Evolutionary conservation across 2,888 invertebrate species (phyloP), one percentile per base, ranked within the genome.

Genomic region (Cenopis cana): DNA sequence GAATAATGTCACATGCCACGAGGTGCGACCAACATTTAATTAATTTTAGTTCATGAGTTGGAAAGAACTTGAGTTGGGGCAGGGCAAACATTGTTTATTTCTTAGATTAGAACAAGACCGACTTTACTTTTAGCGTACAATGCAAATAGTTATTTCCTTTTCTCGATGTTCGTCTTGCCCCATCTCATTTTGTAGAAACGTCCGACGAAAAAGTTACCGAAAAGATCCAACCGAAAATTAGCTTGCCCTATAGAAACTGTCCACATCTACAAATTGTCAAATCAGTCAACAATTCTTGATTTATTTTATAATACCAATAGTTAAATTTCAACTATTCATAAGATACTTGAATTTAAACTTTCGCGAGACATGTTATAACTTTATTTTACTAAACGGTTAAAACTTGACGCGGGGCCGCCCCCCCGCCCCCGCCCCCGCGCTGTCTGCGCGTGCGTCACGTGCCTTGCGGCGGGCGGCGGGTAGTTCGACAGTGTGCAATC

Each of bases 201-300:
- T 18, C 10, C 12, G 9, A 29, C 18, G 24, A 20, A 36, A 54
- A 52, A 52, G 18, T 70, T 52, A 60, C 59, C 9, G 46, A 46
- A 54, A 59, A 46, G 12, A 20, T 24, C 14, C 5, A 54, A 36
- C 33, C 10, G 8, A 52, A 68, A 54, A 29, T 38, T 29, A 24
- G 54, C 24, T 41, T 66, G 52, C 20, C 57, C 65, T 70, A 66
- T 59, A 54, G 59, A 65, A 66, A 60, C 65, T 70, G 24, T 62
- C 49, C 73, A 70, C 69, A 59, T 68, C 70, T 70, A 73, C 41
- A 57, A 69, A 69, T 69, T 68, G 69, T 70, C 68, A 73, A 73
- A 64, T 73, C 73, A 73, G 73, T 70, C 70, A 70, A 70, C 70
- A 70, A 70, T 66, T 70, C 17, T 66, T 69, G 49, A 69, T 65